Conservation (phyloP, 2,888 invertebrate genomes). For the Melinaea marsaeus region DNA sequence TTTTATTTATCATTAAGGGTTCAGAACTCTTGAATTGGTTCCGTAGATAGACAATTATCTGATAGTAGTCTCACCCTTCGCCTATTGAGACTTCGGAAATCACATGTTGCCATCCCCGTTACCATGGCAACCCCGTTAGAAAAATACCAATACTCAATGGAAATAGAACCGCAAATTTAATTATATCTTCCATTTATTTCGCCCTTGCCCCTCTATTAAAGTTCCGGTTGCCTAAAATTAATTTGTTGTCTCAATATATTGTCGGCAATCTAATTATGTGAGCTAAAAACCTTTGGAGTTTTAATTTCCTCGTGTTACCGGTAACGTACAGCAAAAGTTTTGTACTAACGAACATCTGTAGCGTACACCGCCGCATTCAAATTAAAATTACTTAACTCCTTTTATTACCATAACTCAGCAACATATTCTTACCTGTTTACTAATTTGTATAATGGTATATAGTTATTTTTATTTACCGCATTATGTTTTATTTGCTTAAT, state of each 20-base stretch:
- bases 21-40: conserved; percentile 20
- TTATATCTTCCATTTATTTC: conserved; percentile 45
- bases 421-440: neutral
- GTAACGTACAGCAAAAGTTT: conserved; percentile 20
- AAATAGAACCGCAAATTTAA: conserved; percentile 46
- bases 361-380: conserved; percentile 15
- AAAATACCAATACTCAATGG: conserved; percentile 41
- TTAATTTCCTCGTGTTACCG: conserved; percentile 32
- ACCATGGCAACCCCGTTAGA: conserved; percentile 46
- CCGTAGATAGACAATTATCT: conserved; percentile 60
- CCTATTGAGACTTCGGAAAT: conserved; percentile 30
- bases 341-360: conserved; percentile 26
- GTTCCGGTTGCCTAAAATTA: conserved; percentile 47
- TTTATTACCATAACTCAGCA: conserved; percentile 15
- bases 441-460: neutral
- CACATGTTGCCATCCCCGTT: conserved; percentile 41
- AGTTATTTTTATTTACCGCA: neutral
- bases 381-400: conserved; percentile 14
- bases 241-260: conserved; percentile 52
- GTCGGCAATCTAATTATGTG: conserved; percentile 58
- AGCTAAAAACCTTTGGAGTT: conserved; percentile 43
- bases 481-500: too few species aligned
- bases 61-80: conserved; percentile 54
- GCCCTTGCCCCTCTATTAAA: conserved; percentile 30
- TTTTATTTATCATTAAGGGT: conserved; percentile 10